These are phyloP conservation scores for Heliothis peltigera DNA, from an alignment of 2,888 invertebrate species.

Conservation along the genomic window DNA sequence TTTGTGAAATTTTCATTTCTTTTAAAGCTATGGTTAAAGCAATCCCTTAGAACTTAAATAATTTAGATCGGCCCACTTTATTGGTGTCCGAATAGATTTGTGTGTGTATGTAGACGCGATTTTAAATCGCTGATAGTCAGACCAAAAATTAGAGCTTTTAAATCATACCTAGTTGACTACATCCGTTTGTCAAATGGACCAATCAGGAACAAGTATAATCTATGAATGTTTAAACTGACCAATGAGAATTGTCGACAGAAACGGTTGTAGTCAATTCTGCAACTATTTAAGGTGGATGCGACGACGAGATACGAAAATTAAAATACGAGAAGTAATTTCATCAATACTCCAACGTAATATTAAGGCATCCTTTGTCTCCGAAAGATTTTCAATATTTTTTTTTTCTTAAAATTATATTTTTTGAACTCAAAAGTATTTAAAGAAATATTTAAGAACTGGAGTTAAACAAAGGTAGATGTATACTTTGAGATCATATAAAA, in stretches of 20 bases:
- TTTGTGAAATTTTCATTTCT: neutral
- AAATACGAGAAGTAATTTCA: no score
- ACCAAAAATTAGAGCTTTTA: slow-evolving; percentile 17
- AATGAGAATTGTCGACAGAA: slow-evolving; percentile 25
- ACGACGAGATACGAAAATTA: no score
- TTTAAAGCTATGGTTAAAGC: neutral
- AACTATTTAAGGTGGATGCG: slow-evolving; percentile 9
- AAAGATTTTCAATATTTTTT: no score
- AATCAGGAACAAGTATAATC: slow-evolving; percentile 13
- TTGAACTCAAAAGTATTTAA: no score
- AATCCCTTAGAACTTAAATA: neutral
- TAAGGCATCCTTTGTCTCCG: no score
- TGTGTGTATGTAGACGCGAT: slow-evolving; percentile 1
- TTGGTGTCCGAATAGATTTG: slow-evolving; percentile 4
- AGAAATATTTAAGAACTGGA: no score
- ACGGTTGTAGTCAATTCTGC: slow-evolving; percentile 23
- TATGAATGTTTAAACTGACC: neutral
- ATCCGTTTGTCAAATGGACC: slow-evolving; percentile 23
- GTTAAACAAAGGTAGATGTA: no score
- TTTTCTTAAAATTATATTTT: no score
- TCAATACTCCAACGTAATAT: no score
- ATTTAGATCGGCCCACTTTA: slow-evolving; percentile 13
- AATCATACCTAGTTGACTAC: slow-evolving; percentile 3
- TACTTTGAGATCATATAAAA: no score
- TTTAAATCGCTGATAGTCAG: slow-evolving; percentile 12